Conservation (phyloP, 2,113 vertebrate genomes). For the Tetraodon nigroviridis region DNA sequence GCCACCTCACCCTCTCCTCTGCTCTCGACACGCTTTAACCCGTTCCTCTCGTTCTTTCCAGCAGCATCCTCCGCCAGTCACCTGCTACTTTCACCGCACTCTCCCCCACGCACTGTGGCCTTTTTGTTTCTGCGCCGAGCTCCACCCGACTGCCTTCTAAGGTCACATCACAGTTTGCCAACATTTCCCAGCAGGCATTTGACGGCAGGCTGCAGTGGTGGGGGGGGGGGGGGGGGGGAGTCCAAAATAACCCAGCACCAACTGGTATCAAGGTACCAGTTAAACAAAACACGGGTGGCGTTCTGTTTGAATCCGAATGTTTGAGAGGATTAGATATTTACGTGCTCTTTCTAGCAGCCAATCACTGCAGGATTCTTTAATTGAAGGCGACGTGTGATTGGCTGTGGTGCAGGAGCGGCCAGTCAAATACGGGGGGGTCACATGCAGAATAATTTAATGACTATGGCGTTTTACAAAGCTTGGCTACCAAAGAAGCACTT, state of each 20-base stretch:
- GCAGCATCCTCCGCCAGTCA: constrained; percentile 37
- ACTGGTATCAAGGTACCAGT: not conserved
- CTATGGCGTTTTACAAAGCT: not conserved
- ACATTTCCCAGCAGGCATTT: constrained; percentile 10
- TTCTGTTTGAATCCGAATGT: not conserved
- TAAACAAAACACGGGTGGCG: not conserved
- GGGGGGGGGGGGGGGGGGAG: too few relatives aligned
- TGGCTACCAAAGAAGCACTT: too few relatives aligned
- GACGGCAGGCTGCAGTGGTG: not conserved
- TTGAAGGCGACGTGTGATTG: not conserved
- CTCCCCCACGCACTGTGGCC: constrained; percentile 13
- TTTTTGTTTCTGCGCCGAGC: constrained; percentile 36
- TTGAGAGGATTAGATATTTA: not conserved
- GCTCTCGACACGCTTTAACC: constrained; percentile 60
- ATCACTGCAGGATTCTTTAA: not conserved
- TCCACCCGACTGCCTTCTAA: constrained; percentile 2
- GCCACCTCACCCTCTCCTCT: constrained; percentile 63
- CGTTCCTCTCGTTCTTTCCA: constrained; percentile 45
- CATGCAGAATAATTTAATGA: not conserved
- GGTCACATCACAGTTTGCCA: constrained; percentile 12
- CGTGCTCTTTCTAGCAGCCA: not conserved
- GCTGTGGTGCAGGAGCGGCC: not conserved
- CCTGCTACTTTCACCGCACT: constrained; percentile 27
- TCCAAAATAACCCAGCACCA: not conserved
- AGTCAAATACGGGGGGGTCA: not conserved